Percentiles rank a stretch among this genome's conserved stretches.
These are phyloP conservation scores for Drosophila mayri DNA, from an alignment of 1,140 invertebrate species.

Conservation along the genomic window DNA sequence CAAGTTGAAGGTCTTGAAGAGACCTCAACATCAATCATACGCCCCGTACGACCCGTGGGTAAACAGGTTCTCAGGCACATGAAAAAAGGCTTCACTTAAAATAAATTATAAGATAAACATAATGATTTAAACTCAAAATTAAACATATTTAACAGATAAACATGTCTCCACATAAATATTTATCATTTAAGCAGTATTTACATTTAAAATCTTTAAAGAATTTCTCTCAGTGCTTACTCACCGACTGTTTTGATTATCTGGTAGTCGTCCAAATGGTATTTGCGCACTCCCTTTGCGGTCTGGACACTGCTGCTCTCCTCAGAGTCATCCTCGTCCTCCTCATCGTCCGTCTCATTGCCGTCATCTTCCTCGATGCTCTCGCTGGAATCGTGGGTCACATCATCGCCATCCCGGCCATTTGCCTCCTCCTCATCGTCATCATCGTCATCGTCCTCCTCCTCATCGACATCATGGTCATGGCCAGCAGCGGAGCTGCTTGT, in stretches of 20 bases:
- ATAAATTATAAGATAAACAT: too few species aligned
- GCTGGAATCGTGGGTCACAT: constrained; percentile 67
- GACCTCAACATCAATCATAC: constrained; percentile 53
- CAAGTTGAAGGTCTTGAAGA: constrained; percentile 45
- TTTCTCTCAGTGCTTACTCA: constrained; percentile 85
- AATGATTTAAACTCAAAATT: neutral
- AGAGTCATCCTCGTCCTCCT: constrained; percentile 73
- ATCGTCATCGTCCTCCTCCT: constrained; percentile 55
- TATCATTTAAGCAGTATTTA: neutral
- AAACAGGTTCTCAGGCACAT: constrained; percentile 19
- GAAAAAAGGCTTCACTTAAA: neutral
- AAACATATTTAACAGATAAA: too few species aligned
- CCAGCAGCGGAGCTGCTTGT: constrained; percentile 41
- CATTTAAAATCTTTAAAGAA: neutral
- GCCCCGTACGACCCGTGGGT: constrained; percentile 13
- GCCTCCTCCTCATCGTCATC: constrained; percentile 56
- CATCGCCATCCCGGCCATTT: constrained; percentile 59
- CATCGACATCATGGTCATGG: constrained; percentile 45
- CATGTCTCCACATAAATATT: neutral
- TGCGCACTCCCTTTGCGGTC: constrained; percentile 88
- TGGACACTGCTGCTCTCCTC: constrained; percentile 86
- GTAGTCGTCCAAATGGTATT: constrained; percentile 90
- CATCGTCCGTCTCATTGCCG: constrained; percentile 79
- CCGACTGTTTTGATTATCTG: constrained; percentile 93
- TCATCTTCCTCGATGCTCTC: constrained; percentile 76